Conservation (phyloP, 2,888 invertebrate species). For the Fissipunctia ypsillon region DNA sequence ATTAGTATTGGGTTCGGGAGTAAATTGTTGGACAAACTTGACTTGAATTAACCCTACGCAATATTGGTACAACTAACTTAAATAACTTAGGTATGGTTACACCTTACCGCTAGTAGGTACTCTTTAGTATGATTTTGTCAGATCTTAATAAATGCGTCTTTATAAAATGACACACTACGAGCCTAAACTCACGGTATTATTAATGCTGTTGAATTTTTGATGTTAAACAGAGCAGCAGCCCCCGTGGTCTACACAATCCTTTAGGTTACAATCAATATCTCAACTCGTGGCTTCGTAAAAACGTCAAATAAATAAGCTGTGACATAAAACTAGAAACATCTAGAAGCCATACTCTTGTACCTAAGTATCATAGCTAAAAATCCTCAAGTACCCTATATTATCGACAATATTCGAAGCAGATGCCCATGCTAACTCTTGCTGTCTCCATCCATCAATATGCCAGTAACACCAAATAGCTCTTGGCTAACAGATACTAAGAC, state of each 20-base stretch:
- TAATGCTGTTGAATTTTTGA: not conserved
- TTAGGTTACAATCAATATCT: not conserved
- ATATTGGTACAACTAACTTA: constrained; percentile 4
- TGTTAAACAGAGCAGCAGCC: not conserved
- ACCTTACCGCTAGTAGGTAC: not conserved
- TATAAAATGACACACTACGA: not conserved
- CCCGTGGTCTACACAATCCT: not conserved
- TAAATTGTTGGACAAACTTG: constrained; percentile 30
- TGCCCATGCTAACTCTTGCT: too few species aligned
- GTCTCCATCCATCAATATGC: too few species aligned
- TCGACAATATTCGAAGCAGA: too few species aligned
- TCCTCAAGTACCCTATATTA: not conserved
- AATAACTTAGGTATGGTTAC: not conserved
- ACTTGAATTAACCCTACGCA: constrained; percentile 27
- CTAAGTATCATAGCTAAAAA: not conserved
- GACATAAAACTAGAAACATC: not conserved
- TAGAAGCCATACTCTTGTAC: not conserved
- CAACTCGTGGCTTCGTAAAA: constrained; percentile 3
- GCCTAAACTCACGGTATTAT: too few species aligned
- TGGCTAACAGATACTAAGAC: not conserved
- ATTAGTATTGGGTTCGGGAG: not conserved
- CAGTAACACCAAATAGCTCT: not conserved
- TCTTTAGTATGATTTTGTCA: not conserved
- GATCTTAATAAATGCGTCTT: not conserved
- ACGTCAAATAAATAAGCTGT: too few species aligned